Conservation (phyloP, 2,888 invertebrate genomes). For the Busseola fusca region DNA sequence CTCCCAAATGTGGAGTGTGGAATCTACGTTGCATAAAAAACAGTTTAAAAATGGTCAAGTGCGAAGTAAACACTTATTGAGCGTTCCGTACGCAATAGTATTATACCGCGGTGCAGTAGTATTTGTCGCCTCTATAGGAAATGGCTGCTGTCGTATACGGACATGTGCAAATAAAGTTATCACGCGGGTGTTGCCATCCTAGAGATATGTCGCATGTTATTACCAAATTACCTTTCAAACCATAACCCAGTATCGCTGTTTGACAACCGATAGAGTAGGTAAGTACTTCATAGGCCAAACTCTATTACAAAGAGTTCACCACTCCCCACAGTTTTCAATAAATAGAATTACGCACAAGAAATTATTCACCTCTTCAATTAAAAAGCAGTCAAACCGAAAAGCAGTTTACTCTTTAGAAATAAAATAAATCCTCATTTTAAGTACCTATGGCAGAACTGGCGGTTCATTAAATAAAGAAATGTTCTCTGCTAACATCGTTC, state of each 20-base stretch:
- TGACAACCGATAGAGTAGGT: neutral
- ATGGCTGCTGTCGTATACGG: neutral
- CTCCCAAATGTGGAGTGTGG: conserved; percentile 52
- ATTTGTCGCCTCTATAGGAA: neutral
- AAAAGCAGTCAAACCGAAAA: neutral
- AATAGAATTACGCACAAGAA: neutral
- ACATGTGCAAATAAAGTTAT: neutral
- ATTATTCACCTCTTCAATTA: conserved; percentile 5
- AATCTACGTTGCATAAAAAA: conserved; percentile 34
- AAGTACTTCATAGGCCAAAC: neutral
- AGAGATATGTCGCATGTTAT: neutral
- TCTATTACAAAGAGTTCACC: neutral
- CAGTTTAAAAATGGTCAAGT: conserved; percentile 23
- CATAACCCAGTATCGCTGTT: neutral
- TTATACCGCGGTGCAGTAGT: neutral
- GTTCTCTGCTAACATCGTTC: conserved; percentile 7
- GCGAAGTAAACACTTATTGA: neutral
- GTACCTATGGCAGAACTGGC: neutral
- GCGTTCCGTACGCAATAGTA: conserved; percentile 40
- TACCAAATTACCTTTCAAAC: neutral
- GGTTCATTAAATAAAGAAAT: conserved; percentile 19
- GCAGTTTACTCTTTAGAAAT: neutral
- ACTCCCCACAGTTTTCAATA: neutral
- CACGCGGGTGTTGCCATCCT: too few relatives aligned
- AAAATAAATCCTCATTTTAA: neutral